Conservation (phyloP, 1,140 invertebrate species). For the Pseudobourletiella spinata region DNA sequence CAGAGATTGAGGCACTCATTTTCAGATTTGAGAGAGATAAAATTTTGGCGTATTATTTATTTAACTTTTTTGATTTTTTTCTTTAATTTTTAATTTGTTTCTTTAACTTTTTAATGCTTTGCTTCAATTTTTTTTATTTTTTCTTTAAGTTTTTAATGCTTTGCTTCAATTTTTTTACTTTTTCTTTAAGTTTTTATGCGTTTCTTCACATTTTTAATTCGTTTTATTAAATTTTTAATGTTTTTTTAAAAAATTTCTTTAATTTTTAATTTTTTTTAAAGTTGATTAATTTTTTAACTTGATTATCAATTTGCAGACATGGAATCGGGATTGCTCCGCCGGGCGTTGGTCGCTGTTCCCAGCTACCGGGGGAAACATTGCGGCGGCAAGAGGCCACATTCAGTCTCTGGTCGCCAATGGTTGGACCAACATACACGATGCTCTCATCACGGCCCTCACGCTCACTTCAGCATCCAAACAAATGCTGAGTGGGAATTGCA, state of each 20-base stretch:
- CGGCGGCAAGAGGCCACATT: background rate
- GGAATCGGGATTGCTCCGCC: background rate
- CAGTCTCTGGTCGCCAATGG: background rate
- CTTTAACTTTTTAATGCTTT: too few relatives aligned
- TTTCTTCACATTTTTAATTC: too few relatives aligned
- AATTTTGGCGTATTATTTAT: background rate
- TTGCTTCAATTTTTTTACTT: too few relatives aligned
- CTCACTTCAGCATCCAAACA: conserved; percentile 34
- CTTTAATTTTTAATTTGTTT: too few relatives aligned
- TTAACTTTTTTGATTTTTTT: too few relatives aligned
- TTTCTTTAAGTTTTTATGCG: too few relatives aligned
- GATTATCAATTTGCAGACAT: background rate
- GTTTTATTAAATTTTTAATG: background rate
- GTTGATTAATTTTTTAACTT: background rate
- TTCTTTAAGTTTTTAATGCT: background rate
- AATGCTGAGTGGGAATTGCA: too few relatives aligned
- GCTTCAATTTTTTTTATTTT: too few relatives aligned
- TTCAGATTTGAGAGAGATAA: background rate
- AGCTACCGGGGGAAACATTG: conserved; percentile 7
- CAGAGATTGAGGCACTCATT: background rate
- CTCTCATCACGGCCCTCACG: conserved; percentile 48
- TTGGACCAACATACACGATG: conserved; percentile 51
- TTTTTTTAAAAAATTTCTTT: too few relatives aligned
- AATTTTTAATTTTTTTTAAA: too few relatives aligned
- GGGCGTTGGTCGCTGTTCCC: background rate